phyloP scores from a whole-genome alignment of 2,888 invertebrate genomes.

The Meghimatium bilineatum region DNA sequence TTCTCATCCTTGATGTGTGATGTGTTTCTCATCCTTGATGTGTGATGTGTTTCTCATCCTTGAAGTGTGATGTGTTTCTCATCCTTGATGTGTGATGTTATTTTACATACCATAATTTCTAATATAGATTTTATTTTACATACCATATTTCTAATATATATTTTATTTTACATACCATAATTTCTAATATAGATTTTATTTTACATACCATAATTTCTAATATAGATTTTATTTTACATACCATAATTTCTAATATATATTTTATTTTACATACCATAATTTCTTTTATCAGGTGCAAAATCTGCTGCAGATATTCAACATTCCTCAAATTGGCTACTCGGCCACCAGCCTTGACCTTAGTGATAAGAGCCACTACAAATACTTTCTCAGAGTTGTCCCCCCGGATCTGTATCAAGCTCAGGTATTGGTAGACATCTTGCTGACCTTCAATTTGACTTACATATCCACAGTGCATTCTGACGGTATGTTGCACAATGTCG shows the following conservation, averaged over 20 bases:
- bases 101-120: no score
- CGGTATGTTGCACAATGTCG: slow-evolving; percentile 78
- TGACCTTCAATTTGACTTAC: slow-evolving; percentile 84
- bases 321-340: slow-evolving; percentile 86
- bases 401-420: slow-evolving; percentile 87
- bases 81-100: no score
- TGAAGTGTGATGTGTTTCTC: no score
- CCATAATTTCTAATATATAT: neutral
- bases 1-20: no score
- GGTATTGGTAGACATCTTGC: slow-evolving; percentile 82
- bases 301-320: slow-evolving; percentile 83
- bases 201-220: neutral
- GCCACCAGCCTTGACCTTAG: slow-evolving; percentile 87
- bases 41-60: no score
- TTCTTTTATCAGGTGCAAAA: slow-evolving; percentile 81
- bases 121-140: neutral
- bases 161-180: no score
- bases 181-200: no score
- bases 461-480: slow-evolving; percentile 86
- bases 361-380: slow-evolving; percentile 85
- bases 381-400: slow-evolving; percentile 87
- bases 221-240: neutral
- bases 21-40: no score
- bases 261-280: neutral
- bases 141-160: neutral